Evolutionary conservation across 2,888 invertebrate species (phyloP), one percentile per base, ranked within the genome.

Genomic region (Patella pellucida): DNA sequence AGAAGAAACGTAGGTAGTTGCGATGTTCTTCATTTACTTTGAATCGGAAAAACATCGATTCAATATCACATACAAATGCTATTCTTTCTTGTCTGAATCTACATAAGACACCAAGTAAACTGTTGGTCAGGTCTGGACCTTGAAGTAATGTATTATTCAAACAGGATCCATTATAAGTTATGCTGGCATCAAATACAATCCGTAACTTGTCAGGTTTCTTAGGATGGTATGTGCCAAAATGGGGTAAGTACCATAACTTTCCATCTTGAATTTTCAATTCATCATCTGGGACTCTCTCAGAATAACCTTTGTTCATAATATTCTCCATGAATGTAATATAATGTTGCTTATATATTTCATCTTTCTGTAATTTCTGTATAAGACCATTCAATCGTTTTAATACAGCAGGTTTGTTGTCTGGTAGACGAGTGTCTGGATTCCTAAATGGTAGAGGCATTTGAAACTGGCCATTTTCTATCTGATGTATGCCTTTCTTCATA

Each of bases 41-140:
- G 14, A 81, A 78, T 62, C 79, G 81, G 71, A 73, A 73, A 50
- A 78, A 78, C 78, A 79, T 80, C 56, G 56, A 73, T 19, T 82
- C 79, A 23, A 79, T 80, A 69, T 81, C 81, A 1, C 76, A 79
- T 72, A 78, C 80, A 1, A 83, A 27, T 23, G 79, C 82, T 16
- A 81, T 71, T 15, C 72, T 69, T 50, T 83, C 77, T 68, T 81
- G 69, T 27, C 83, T 52, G 56, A 83, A 83, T 27, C 80, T 71
- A 3, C 75, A 54, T n/a, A 83, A 67, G 15, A 79, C 81, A 14
- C 80, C 83, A n/a, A 82, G n/a, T 23, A 83, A 71, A 41, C 71
- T 81, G 52, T 83, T 83, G 23, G 73, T 80, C 14, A 83, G 76
- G 69, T 84, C 82, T 14, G 84, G 82, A 3, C 83, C 83, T 62